A percentile compares a stretch with the other conserved stretches of the same genome.
Conservation (phyloP, 2,888 invertebrate species). For the Pyrochroa serraticornis region DNA sequence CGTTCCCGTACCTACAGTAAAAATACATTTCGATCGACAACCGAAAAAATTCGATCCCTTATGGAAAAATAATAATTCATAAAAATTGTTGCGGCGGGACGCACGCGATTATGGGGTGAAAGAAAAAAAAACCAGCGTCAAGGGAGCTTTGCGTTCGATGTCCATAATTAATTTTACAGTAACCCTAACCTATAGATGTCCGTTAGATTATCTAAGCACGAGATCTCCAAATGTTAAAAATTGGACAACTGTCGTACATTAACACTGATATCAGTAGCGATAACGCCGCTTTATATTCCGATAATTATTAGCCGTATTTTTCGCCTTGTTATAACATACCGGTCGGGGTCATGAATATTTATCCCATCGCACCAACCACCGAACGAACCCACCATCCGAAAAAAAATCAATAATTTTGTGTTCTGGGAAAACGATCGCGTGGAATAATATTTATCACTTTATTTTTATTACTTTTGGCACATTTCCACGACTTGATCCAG, state of each 20-base stretch:
- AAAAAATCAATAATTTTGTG: slow-evolving; percentile 24
- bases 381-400: not conserved
- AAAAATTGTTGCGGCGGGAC: no score
- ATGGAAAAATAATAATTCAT: no score
- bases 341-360: slow-evolving; percentile 24
- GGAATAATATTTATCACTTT: slow-evolving; percentile 21
- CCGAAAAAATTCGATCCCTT: no score
- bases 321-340: slow-evolving; percentile 36
- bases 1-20: no score
- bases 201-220: slow-evolving; percentile 51
- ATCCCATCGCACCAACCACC: slow-evolving; percentile 13
- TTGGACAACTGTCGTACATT: slow-evolving; percentile 50
- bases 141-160: no score
- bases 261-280: slow-evolving; percentile 47
- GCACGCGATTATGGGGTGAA: no score
- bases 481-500: no score
- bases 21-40: no score
- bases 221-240: slow-evolving; percentile 52
- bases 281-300: slow-evolving; percentile 46
- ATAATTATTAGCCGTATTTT: slow-evolving; percentile 46
- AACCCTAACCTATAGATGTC: slow-evolving; percentile 38
- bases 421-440: slow-evolving; percentile 25
- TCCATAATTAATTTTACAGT: slow-evolving; percentile 43
- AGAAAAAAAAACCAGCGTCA: no score
- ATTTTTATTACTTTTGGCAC: no score